Percentiles rank a stretch among this genome's conserved stretches.
These are phyloP conservation scores for Tyria jacobaeae DNA, from an alignment of 2,888 invertebrate species.

Conservation along the genomic window DNA sequence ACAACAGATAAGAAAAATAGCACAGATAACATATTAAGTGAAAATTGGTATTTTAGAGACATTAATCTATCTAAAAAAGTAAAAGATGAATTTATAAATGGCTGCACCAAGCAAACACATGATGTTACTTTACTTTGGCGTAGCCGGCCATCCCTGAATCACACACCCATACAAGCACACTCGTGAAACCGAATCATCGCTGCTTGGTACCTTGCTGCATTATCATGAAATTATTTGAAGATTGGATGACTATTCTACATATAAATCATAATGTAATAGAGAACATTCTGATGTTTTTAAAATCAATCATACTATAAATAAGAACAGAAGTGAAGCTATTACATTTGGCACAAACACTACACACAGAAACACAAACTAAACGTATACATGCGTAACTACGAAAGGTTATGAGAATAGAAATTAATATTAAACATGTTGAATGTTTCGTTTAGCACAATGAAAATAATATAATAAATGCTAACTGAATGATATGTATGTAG, in stretches of 20 bases:
- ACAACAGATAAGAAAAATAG: conserved; percentile 8
- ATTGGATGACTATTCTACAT: background rate
- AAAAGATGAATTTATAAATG: background rate
- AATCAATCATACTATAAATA: background rate
- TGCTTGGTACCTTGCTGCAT: background rate
- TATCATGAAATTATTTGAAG: background rate
- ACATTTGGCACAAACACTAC: background rate
- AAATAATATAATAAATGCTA: conserved; percentile 4
- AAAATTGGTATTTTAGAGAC: background rate
- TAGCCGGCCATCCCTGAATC: background rate
- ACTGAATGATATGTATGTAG: conserved; percentile 5
- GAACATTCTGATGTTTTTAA: background rate
- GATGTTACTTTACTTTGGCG: background rate
- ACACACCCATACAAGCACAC: too few relatives aligned
- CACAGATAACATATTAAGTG: background rate
- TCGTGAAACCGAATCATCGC: too few relatives aligned
- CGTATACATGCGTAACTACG: conserved; percentile 29
- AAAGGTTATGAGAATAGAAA: conserved; percentile 54
- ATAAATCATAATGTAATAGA: too few relatives aligned
- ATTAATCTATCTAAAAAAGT: background rate
- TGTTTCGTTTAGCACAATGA: conserved; percentile 9
- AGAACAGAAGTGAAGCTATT: too few relatives aligned
- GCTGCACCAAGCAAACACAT: background rate
- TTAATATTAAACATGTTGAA: conserved; percentile 12
- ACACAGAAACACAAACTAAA: conserved; percentile 10